A percentile compares a stretch with the other conserved stretches of the same genome.
Conservation (phyloP, 2,888 invertebrate species). For the Noctuana brunneofusca region DNA sequence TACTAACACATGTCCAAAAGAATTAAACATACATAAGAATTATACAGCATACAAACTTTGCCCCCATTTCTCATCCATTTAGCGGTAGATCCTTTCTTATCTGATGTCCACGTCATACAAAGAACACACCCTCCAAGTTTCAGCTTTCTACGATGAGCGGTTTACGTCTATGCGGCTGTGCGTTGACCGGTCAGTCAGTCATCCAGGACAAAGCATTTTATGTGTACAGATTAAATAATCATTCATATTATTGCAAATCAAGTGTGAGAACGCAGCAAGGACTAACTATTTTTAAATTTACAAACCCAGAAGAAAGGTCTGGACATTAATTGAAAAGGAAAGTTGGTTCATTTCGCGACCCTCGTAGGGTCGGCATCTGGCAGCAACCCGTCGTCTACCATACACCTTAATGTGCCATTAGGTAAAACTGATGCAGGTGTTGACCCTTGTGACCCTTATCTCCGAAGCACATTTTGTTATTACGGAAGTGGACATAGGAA, state of each 20-base stretch:
- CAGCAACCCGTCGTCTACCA: constrained; percentile 45
- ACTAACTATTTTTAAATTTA: constrained; percentile 23
- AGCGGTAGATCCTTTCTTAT: no score
- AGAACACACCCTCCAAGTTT: no score
- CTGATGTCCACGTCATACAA: no score
- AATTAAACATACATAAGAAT: no score
- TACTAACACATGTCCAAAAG: no score
- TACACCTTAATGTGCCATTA: constrained; percentile 76
- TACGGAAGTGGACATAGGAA: background rate
- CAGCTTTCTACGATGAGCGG: no score
- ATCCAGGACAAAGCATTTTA: no score
- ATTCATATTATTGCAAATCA: background rate
- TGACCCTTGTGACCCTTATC: constrained; percentile 25
- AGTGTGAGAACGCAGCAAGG: background rate
- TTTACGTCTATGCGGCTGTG: no score
- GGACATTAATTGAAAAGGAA: constrained; percentile 47
- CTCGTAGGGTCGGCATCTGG: constrained; percentile 51
- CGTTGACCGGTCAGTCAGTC: no score
- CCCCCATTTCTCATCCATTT: no score
- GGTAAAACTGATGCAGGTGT: constrained; percentile 39
- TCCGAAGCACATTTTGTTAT: background rate
- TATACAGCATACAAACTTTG: no score
- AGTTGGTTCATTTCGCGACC: constrained; percentile 50
- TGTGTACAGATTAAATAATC: no score
- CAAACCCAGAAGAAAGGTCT: constrained; percentile 32